phyloP scores from a whole-genome alignment of 1,140 invertebrate species.

The Bicyclus anynana region DNA sequence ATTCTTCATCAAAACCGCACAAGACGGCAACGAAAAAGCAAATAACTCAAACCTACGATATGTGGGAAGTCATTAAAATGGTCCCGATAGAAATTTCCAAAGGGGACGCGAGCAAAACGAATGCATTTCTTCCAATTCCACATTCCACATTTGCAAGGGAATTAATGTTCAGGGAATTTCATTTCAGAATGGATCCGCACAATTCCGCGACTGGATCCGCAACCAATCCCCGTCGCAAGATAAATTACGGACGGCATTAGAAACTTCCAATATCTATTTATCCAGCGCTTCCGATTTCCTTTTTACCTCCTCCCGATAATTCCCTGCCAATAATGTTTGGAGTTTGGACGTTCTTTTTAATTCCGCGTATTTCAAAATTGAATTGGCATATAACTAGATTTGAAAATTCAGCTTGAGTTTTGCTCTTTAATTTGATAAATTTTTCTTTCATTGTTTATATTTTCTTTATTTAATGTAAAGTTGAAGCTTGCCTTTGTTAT shows the following conservation, averaged over 20 bases:
- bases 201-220: conserved; percentile 29
- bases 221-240: conserved; percentile 33
- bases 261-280: conserved; percentile 31
- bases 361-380: conserved; percentile 6
- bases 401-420: no score
- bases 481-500: no score
- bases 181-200: conserved; percentile 26
- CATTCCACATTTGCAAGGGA: conserved; percentile 25
- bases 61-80: background rate
- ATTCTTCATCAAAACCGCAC: no score
- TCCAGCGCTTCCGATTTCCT: conserved; percentile 19
- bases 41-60: background rate
- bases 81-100: conserved; percentile 5
- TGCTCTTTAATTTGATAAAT: no score
- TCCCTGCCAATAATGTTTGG: conserved; percentile 18
- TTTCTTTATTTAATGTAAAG: no score
- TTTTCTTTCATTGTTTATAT: no score
- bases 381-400: background rate
- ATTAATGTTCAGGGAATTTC: conserved; percentile 27
- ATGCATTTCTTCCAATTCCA: conserved; percentile 12
- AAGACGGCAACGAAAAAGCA: no score
- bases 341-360: conserved; percentile 4
- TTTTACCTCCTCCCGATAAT: conserved; percentile 19
- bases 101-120: conserved; percentile 15
- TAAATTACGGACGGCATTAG: conserved; percentile 34